Percentiles rank a stretch among this genome's conserved stretches.
phyloP scores from a whole-genome alignment of 1,140 invertebrate species.

The Zelostemma sp. region DNA sequence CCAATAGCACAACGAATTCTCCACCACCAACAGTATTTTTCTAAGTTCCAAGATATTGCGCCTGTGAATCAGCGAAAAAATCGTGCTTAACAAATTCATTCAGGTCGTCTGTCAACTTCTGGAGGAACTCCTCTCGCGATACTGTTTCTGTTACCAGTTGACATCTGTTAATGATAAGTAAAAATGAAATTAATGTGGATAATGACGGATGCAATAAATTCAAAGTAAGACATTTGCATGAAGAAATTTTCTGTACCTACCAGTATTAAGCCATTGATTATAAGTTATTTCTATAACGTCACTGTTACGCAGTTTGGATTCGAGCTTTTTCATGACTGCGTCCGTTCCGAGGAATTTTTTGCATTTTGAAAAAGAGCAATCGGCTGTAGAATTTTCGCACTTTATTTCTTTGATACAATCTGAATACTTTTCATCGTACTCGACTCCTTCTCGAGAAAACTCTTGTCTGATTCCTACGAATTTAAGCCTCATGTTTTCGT shows the following conservation, averaged over 20 bases:
- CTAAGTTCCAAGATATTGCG: slow-evolving; percentile 17
- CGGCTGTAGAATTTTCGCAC: no score
- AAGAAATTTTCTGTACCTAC: slow-evolving; percentile 2
- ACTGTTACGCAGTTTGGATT: no score
- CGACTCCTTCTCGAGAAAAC: no score
- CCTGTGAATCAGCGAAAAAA: slow-evolving; percentile 36
- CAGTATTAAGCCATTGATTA: no score
- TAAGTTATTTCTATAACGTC: no score
- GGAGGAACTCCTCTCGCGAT: slow-evolving; percentile 20
- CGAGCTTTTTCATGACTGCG: no score
- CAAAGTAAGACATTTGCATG: not conserved
- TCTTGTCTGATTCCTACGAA: not conserved
- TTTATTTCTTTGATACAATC: no score
- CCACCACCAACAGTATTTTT: slow-evolving; percentile 27
- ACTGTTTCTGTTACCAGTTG: slow-evolving; percentile 9
- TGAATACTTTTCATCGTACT: no score
- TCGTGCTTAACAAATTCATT: slow-evolving; percentile 25
- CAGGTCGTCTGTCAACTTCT: slow-evolving; percentile 11
- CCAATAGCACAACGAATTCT: slow-evolving; percentile 33
- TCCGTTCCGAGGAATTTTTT: no score
- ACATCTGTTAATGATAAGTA: no score
- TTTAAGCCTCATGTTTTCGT: slow-evolving; percentile 12
- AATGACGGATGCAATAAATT: not conserved
- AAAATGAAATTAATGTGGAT: not conserved
- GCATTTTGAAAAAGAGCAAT: no score